Evolutionary conservation across 2,888 invertebrate genomes (phyloP), one percentile per base, ranked within the genome.

Genomic region (Xylota segnis): DNA sequence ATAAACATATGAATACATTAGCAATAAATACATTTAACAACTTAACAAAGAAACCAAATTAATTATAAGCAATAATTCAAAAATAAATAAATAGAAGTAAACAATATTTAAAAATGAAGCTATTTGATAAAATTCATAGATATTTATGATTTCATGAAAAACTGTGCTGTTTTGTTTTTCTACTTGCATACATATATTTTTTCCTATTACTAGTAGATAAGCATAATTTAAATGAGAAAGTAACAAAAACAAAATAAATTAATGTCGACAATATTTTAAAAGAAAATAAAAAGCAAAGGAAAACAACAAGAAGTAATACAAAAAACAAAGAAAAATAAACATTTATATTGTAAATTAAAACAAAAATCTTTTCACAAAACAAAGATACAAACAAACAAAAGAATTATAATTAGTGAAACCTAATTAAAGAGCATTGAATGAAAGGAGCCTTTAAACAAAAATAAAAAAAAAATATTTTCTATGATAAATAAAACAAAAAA

Each of bases 251-350:
- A 78, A 29, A 71, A 40, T n/a, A n/a, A 61, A 65, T 74, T 74
- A 74, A 75, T 70, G 45, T 65, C 27, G 83, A 84, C 84, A 84
- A 84, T 84, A 84, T 78, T 58, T 54, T 34, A 37, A 52, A 63
- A 56, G 27, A 58, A 56, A 18, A 63, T 29, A 61, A 43, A 37
- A 52, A 74, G 40, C 40, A 52, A 56, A 18, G 50, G 27, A 65
- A 5, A 9, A 59, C 40, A 18, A 50, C 5, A 47, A 56, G 56
- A 16, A 58, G 7, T 10, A 58, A 61, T 54, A 72, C 37, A 32
- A 16, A 16, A 54, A 40, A 43, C 34, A 52, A 72, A 66, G 34
- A 27, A 61, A 16, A 29, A 14, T 18, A 68, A 43, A 74, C 29
- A 76, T 40, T 47, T 27, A 61, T 52, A 43, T 58, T 32, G 66